Conservation (phyloP, 1,140 invertebrate species). For the Parapsyche elsis region DNA sequence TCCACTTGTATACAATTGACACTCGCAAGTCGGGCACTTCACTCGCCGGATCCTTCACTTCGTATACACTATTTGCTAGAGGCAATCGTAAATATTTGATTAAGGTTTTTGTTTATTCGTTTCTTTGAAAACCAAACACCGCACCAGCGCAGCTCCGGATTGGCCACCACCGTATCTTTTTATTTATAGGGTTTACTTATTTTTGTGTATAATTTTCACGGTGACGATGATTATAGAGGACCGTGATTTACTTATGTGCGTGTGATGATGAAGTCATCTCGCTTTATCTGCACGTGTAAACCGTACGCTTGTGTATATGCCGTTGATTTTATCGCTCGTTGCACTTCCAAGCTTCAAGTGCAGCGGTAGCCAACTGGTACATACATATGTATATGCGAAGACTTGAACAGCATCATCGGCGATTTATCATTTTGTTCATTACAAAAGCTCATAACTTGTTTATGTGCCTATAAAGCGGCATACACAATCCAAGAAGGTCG, state of each 20-base stretch:
- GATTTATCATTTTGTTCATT: too few species aligned
- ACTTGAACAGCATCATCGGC: too few species aligned
- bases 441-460: too few species aligned
- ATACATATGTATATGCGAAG: too few species aligned
- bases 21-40: neutral
- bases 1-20: neutral
- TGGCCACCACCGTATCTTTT: neutral
- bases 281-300: neutral
- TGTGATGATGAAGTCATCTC: neutral
- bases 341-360: too few species aligned
- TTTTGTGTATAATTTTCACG: neutral
- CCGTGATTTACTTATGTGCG: neutral
- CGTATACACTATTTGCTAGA: neutral
- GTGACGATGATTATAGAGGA: neutral
- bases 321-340: neutral
- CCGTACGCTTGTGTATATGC: neutral
- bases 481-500: too few species aligned
- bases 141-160: neutral
- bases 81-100: constrained; percentile 15
- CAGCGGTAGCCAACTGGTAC: too few species aligned
- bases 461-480: too few species aligned
- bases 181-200: neutral
- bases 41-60: constrained; percentile 9
- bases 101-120: neutral
- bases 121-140: neutral